Evolutionary conservation across 2,113 vertebrate species (phyloP), one percentile per base, ranked within the genome.

Genomic region (Lophotis ruficrista): DNA sequence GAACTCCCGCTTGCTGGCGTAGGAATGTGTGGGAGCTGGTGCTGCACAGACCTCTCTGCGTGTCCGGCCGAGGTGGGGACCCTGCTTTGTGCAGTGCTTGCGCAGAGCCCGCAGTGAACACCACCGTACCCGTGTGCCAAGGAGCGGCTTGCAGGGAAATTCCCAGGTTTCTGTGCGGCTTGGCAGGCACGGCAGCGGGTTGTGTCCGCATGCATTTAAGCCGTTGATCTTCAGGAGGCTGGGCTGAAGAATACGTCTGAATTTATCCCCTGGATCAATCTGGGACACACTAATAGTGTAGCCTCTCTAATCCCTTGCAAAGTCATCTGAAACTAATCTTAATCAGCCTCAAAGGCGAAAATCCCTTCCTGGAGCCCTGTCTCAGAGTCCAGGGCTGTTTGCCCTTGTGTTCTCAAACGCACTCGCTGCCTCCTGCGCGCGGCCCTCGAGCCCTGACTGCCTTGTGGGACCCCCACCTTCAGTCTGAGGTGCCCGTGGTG

Each of bases 301-400:
- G 56, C 65, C 69, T 82, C 14, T 4, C 28, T 96, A 94, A 97
- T 95, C 95, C 96, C 89, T 61, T 64, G 62, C 86, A 93, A 84
- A 95, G 92, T 87, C 90, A 96, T 43, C 86, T 89, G 65, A 91
- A 96, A 94, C 73, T 96, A 93, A 93, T 93, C 96, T 87, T 87
- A 53, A 91, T 81, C 90, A 68, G 33, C 56, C 83, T 91, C 64
- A 41, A 61, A 83, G 86, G 57, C 3, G 14, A 82, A 92, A 96
- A 96, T 93, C 86, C 83, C 33, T 16, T 93, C 78, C 77, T n/a
- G 57, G 91, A 94, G 71, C 70, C 70, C 41, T 65, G 56, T 61
- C 54, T 81, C 14, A 7, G 73, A 64, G 43, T 10, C 33, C 38
- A 28, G 61, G 69, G 27, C 64, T 79, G 56, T 84, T 78, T 78